Base-by-base conservation (phyloP, 2,113 vertebrate genomes). In the Scalopus aquaticus region DNA sequence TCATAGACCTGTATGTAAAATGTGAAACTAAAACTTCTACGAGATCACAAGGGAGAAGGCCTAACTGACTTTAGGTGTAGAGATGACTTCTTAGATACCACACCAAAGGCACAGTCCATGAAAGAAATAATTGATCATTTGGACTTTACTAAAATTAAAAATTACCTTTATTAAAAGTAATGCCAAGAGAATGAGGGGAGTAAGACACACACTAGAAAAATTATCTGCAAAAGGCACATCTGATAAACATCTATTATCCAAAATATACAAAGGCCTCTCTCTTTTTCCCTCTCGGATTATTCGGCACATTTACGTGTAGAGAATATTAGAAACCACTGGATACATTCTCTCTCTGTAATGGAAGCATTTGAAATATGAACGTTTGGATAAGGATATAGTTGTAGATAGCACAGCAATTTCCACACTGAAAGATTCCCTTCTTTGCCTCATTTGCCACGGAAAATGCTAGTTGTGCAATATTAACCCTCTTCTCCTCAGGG, bases 401-500 rank as follows among this genome's bases (percentile, higher is more conserved):
- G 19, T 70, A 58, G 24, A 94, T 69, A 83, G 56, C 56, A 83
- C n/a, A 79, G 90, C 76, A 64, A 9, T 79, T 56, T 32, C 35
- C 76, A 92, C 79, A 96, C 7, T 51, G 30, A 77, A 62, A 49
- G 76, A 26, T 83, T 90, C 44, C 49, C 78, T 90, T 87, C n/a
- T 92, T 54, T 76, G 79, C 64, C 65, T 94, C 56, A 72, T 51
- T 49, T 73, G 77, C 64, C 72, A 28, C 16, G 24, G 56, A 44
- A 87, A 92, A 90, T 79, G 64, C 72, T 74, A 58, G 70, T 49
- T 90, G 86, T 83, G 16, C 77, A 93, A 60, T 44, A 84, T 72
- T 87, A 88, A 39, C 89, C 32, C 54, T 49, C 15, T 77, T 89
- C 30, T 92, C 85, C 85, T 58, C 64, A 44, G 77, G 77, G 58